Conservation (phyloP, 2,797 vertebrate genomes). For the Helicolenus hilgendorfi region DNA sequence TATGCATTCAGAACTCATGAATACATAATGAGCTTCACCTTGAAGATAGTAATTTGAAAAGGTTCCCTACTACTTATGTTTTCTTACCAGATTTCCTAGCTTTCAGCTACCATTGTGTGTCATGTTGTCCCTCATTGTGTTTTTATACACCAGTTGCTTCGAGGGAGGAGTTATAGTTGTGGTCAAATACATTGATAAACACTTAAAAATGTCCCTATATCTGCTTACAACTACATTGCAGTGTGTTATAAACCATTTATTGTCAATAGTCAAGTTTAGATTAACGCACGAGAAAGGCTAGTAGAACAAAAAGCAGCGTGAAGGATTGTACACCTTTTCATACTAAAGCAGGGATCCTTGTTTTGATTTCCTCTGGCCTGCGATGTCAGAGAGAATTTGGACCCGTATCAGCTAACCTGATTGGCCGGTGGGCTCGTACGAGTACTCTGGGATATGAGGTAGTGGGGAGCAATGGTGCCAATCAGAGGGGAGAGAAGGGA, state of each 20-base stretch:
- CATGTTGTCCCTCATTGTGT: not conserved
- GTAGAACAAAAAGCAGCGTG: slow-evolving; percentile 8
- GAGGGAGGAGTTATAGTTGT: not conserved
- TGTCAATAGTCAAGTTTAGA: not conserved
- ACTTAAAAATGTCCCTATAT: not conserved
- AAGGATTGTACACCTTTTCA: not conserved
- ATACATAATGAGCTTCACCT: not conserved
- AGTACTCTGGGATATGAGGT: slow-evolving; percentile 69
- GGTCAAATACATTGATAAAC: not conserved
- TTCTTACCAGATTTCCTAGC: not conserved
- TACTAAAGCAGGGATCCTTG: not conserved
- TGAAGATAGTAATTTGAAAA: not conserved
- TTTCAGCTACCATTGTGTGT: not conserved
- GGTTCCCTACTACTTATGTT: not conserved
- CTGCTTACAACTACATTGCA: not conserved
- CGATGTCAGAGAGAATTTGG: slow-evolving; percentile 49
- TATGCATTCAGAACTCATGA: not conserved
- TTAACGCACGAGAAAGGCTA: not conserved
- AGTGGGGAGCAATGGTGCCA: slow-evolving; percentile 68
- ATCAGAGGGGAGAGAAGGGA: slow-evolving; percentile 51
- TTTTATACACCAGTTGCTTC: not conserved
- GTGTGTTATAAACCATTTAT: not conserved
- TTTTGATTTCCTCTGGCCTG: slow-evolving; percentile 2
- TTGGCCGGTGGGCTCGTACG: slow-evolving; percentile 49
- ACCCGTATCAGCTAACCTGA: slow-evolving; percentile 10